A percentile compares a stretch with the other conserved stretches of the same genome.
Evolutionary conservation across 2,888 invertebrate species (phyloP).

Genomic region (Rhabditoides inermis): DNA sequence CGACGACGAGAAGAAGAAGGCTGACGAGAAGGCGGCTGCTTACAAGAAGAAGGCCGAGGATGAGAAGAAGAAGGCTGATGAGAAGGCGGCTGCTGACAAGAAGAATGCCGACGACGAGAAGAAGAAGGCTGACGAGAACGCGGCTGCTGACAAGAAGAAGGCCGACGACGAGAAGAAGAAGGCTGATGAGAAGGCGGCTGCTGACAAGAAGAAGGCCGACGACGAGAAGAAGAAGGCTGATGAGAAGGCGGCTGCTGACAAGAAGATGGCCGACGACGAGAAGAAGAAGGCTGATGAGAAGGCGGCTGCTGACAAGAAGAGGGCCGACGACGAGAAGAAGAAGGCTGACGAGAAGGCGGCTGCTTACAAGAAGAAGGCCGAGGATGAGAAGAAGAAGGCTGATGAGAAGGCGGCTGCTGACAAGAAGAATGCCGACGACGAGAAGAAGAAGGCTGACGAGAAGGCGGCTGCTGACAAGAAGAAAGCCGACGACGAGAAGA

Average conservation of each 20-base stretch:
- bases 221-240: constrained; percentile 1
- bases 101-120: constrained; percentile 5
- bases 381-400: constrained; percentile 11
- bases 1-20: constrained; percentile 6
- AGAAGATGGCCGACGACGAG: neutral
- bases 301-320: neutral
- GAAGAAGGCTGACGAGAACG: constrained; percentile 4
- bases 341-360: constrained; percentile 10
- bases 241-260: neutral
- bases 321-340: constrained; percentile 1
- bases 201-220: neutral
- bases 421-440: constrained; percentile 16
- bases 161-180: constrained; percentile 1
- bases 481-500: constrained; percentile 12
- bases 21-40: constrained; percentile 1
- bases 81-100: neutral
- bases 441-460: constrained; percentile 9
- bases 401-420: constrained; percentile 11
- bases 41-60: constrained; percentile 5
- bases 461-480: constrained; percentile 10
- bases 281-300: constrained; percentile 2
- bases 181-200: constrained; percentile 2
- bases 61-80: constrained; percentile 2
- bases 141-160: neutral
- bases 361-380: constrained; percentile 20